Conservation (phyloP, 2,888 invertebrate species). For the Ornithoptera priamus region DNA sequence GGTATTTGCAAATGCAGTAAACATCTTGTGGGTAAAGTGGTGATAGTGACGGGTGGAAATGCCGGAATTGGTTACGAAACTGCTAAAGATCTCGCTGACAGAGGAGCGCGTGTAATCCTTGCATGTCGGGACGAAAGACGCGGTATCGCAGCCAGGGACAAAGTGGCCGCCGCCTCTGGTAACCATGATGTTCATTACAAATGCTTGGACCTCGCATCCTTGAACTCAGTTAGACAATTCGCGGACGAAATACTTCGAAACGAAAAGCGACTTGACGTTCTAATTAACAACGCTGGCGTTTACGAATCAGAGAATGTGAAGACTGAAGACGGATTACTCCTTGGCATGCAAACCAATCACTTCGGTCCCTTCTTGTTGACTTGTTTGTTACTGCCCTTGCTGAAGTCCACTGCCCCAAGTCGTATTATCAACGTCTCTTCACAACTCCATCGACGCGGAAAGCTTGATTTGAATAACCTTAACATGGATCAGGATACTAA, state of each 20-base stretch:
- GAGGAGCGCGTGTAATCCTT: constrained; percentile 87
- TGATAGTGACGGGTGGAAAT: constrained; percentile 90
- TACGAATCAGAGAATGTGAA: constrained; percentile 52
- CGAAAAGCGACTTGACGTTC: constrained; percentile 73
- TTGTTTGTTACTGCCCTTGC: constrained; percentile 74
- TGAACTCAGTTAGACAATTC: constrained; percentile 79
- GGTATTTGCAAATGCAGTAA: constrained; percentile 36
- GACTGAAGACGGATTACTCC: constrained; percentile 81
- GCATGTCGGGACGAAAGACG: constrained; percentile 86
- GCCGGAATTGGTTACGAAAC: constrained; percentile 89
- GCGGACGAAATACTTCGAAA: constrained; percentile 72
- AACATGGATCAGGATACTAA: constrained; percentile 33
- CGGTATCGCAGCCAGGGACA: constrained; percentile 75
- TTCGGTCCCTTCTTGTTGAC: constrained; percentile 84
- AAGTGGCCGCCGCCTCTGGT: constrained; percentile 39
- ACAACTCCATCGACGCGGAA: constrained; percentile 41
- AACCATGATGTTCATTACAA: constrained; percentile 51
- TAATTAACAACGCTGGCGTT: constrained; percentile 81
- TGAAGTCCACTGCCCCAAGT: constrained; percentile 46
- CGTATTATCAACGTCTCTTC: constrained; percentile 55
- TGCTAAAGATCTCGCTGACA: constrained; percentile 82
- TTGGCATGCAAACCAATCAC: constrained; percentile 79
- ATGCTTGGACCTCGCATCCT: constrained; percentile 69
- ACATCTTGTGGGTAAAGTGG: constrained; percentile 83
- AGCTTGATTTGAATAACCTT: constrained; percentile 39